Percentiles rank a stretch among this genome's conserved stretches.
Evolutionary conservation across 2,113 vertebrate species (phyloP).

Genomic region (Felis chaus): DNA sequence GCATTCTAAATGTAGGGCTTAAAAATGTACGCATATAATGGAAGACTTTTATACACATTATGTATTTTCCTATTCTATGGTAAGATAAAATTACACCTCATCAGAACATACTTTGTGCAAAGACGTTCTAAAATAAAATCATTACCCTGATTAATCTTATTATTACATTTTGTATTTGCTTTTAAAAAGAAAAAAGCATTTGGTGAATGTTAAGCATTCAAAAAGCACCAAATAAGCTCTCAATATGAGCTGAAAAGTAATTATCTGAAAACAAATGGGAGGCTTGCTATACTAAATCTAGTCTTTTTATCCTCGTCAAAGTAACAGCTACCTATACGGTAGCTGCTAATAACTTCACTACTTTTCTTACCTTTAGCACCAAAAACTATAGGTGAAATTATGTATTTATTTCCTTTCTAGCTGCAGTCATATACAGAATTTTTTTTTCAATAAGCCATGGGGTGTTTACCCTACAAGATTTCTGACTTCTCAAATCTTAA

Average conservation of each 20-base stretch:
- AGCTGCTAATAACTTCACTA: background rate
- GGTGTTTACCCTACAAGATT: background rate
- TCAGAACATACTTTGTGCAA: conserved; percentile 48
- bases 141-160: conserved; percentile 61
- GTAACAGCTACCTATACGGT: background rate
- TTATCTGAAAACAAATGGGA: background rate
- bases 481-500: background rate
- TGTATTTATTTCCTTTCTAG: conserved; percentile 4
- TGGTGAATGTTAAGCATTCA: conserved; percentile 63
- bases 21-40: background rate
- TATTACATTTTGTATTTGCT: conserved; percentile 64
- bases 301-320: conserved; percentile 31
- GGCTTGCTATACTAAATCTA: conserved; percentile 22
- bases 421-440: background rate
- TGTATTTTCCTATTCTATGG: conserved; percentile 1
- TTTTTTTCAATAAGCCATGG: background rate
- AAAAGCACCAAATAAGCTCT: conserved; percentile 46
- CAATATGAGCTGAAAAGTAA: conserved; percentile 60
- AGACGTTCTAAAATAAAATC: conserved; percentile 67
- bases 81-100: conserved; percentile 49
- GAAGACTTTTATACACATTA: background rate
- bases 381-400: conserved; percentile 21
- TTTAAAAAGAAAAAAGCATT: conserved; percentile 59
- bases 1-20: background rate
- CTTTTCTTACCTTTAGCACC: conserved; percentile 2